Conservation (phyloP, 2,797 vertebrate genomes). For the Bovichtus diacanthus region DNA sequence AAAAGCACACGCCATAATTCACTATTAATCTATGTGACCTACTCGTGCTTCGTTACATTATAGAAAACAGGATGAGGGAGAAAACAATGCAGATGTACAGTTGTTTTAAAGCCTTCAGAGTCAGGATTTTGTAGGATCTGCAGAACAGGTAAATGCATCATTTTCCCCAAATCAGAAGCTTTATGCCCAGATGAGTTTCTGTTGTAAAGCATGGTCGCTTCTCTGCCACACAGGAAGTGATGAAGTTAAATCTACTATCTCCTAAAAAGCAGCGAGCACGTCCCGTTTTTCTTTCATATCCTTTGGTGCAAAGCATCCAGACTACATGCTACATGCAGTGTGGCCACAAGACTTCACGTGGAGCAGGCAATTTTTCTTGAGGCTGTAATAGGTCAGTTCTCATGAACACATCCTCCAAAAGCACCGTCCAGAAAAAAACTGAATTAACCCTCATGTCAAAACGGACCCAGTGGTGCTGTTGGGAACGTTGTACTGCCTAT, state of each 20-base stretch:
- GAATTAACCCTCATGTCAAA: conserved; percentile 22
- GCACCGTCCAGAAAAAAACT: background rate
- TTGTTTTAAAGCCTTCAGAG: conserved; percentile 13
- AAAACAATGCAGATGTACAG: background rate
- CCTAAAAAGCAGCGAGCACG: background rate
- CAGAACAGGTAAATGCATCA: background rate
- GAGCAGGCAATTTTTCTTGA: background rate
- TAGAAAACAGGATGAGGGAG: conserved; percentile 6
- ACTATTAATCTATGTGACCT: conserved; percentile 57
- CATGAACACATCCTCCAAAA: background rate
- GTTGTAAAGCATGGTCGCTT: background rate
- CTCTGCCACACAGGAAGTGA: background rate
- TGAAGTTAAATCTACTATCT: background rate
- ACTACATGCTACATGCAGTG: background rate
- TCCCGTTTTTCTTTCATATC: background rate
- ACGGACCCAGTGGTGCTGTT: conserved; percentile 34
- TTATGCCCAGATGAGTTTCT: background rate
- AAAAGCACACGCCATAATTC: conserved; percentile 42
- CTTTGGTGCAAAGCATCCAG: background rate
- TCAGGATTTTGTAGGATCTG: background rate
- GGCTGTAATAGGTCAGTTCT: background rate
- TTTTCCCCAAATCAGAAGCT: background rate
- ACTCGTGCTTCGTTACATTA: conserved; percentile 49
- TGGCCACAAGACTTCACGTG: background rate
- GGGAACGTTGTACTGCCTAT: conserved; percentile 19